Percentiles rank a stretch among this genome's conserved stretches.
phyloP scores from a whole-genome alignment of 1,140 invertebrate species.

The Drosophila triauraria region DNA sequence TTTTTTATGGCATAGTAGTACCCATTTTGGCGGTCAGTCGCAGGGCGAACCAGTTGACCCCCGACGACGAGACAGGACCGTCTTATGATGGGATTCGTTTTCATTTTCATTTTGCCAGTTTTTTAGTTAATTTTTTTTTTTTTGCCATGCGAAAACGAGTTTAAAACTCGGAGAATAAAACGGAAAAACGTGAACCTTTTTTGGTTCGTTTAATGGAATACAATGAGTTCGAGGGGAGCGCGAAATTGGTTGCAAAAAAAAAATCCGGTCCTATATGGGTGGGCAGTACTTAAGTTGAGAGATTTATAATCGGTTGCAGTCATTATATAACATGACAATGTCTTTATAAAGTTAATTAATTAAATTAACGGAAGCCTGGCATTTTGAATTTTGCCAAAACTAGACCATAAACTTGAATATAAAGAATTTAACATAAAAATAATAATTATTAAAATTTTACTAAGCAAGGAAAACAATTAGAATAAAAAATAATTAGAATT shows the following conservation, averaged over 20 bases:
- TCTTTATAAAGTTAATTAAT: background rate
- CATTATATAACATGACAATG: background rate
- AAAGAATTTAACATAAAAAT: no score
- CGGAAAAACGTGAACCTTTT: constrained; percentile 24
- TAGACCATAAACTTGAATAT: no score
- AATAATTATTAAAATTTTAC: no score
- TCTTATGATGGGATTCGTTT: constrained; percentile 41
- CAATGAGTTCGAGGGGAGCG: background rate
- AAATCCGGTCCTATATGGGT: constrained; percentile 4
- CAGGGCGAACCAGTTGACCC: constrained; percentile 55
- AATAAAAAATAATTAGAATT: no score
- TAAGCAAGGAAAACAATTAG: no score
- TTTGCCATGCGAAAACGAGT: constrained; percentile 43
- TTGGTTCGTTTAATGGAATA: constrained; percentile 28
- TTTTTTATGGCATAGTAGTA: constrained; percentile 9
- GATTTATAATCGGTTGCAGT: background rate
- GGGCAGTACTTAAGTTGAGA: background rate
- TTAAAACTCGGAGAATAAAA: constrained; percentile 21
- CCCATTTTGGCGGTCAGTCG: constrained; percentile 36
- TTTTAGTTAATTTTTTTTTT: constrained; percentile 3
- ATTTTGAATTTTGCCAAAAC: no score
- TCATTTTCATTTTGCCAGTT: constrained; percentile 53
- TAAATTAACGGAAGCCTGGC: background rate
- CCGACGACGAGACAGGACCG: constrained; percentile 25
- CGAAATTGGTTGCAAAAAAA: background rate